phyloP scores from a whole-genome alignment of 2,113 vertebrate species.

The Catagonus wagneri region DNA sequence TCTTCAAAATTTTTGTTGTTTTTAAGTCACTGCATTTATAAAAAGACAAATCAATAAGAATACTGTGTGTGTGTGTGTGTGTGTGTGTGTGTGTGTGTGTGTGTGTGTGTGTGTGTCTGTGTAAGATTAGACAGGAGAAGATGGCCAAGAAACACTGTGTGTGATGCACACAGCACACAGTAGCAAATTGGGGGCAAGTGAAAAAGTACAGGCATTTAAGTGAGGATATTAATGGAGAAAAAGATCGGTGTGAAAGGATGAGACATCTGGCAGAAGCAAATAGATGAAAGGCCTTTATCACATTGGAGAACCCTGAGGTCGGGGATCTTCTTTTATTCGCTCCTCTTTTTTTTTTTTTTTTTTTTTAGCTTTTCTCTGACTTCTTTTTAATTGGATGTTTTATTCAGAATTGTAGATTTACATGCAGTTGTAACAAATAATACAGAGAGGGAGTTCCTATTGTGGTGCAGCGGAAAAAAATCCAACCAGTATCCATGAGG shows the following conservation, averaged over 20 bases:
- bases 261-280: background rate
- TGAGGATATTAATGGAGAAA: slow-evolving; percentile 26
- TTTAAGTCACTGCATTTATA: background rate
- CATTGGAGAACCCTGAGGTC: background rate
- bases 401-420: background rate
- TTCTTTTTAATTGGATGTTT: slow-evolving; percentile 28
- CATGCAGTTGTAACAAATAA: slow-evolving; percentile 22
- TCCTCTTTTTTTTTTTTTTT: background rate
- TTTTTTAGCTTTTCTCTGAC: background rate
- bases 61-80: background rate
- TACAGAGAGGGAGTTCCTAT: background rate
- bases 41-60: background rate
- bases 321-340: background rate
- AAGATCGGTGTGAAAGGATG: slow-evolving; percentile 17
- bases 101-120: background rate
- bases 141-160: background rate
- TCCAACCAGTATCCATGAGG: too few relatives aligned
- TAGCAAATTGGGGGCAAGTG: background rate
- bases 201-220: background rate
- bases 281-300: slow-evolving; percentile 12
- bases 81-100: background rate
- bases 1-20: background rate
- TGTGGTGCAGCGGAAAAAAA: too few relatives aligned
- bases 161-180: background rate
- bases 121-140: background rate